Percentiles rank a stretch among this genome's conserved stretches.
These are phyloP conservation scores for Trichonephila inaurata DNA, from an alignment of 1,140 invertebrate genomes.

Conservation along the genomic window DNA sequence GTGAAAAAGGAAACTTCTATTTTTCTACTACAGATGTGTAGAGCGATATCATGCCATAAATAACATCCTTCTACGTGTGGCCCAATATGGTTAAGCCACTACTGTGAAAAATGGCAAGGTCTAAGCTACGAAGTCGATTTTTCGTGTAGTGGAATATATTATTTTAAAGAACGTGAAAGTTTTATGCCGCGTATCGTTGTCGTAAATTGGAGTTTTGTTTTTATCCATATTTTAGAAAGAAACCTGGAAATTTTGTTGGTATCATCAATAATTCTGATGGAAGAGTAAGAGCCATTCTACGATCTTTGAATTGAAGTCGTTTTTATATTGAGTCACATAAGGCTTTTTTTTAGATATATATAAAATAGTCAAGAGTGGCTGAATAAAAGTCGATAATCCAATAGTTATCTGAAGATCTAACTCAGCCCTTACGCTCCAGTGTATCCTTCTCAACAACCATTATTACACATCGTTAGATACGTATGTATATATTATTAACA, in stretches of 20 bases:
- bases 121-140: constrained; percentile 7
- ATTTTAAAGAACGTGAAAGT: constrained; percentile 28
- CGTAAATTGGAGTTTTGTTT: constrained; percentile 26
- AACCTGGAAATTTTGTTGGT: not conserved
- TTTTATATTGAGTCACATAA: not conserved
- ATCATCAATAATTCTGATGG: constrained; percentile 25
- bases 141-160: constrained; percentile 46
- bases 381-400: not conserved
- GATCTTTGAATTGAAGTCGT: not conserved
- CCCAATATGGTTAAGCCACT: constrained; percentile 1
- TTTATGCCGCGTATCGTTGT: constrained; percentile 18
- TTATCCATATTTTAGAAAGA: constrained; percentile 24
- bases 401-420: not conserved
- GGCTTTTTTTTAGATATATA: not conserved
- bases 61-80: not conserved
- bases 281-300: not conserved
- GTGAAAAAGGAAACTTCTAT: not conserved
- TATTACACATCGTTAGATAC: too few relatives aligned
- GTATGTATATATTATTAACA: too few relatives aligned
- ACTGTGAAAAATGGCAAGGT: not conserved
- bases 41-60: not conserved
- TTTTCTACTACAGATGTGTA: not conserved
- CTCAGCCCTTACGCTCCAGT: not conserved
- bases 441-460: too few relatives aligned
- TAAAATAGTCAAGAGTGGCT: not conserved